Evolutionary conservation across 2,113 vertebrate genomes (phyloP), one percentile per base, ranked within the genome.

Genomic region (Puma concolor): DNA sequence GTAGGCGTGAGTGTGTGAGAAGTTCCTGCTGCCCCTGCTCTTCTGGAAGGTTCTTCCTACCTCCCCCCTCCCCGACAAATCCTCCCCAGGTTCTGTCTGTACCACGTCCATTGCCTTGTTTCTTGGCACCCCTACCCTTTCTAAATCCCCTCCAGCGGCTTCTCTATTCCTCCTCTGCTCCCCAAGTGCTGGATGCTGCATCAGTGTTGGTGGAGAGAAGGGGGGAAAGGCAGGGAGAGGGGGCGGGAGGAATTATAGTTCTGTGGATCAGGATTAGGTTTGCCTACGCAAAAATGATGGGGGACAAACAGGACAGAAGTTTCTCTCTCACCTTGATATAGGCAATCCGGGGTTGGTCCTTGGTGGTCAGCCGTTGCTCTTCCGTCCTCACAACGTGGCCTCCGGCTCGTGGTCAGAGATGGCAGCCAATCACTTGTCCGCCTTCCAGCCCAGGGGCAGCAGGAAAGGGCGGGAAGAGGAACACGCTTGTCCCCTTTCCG

Each of bases 231-330:
- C 13, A 38, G 48, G 41, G 38, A 15, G 23, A 16, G 17, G 1
- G 12, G 7, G 23, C 7, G 13, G 87, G 3, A 72, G 72, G 29
- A 12, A 4, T 13, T 9, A 0, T 0, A 1, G 52, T 4, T 13
- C 36, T 13, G 19, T 2, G 19, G 0, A 6, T 38, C 38, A 19
- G 91, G 84, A 38, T 17, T 25, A 54, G 64, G 80, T 44, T 41
- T 69, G 54, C 81, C 44, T 52, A 23, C 4, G 33, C 5, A 2
- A 14, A 52, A 44, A 21, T 16, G n/a, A 71, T 4, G 25, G 33
- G 2, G 38, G 27, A 29, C 36, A 7, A 3, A 11, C 21, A 14
- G 54, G 19, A 44, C 12, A 7, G 10, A 71, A 8, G 15, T 38
- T 25, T 44, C 72, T 71, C 57, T 14, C 64, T 81, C 48, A 41